A percentile compares a stretch with the other conserved stretches of the same genome.
These are phyloP conservation scores for Micronycteris hirsuta DNA, from an alignment of 2,113 vertebrate genomes.

Conservation along the genomic window DNA sequence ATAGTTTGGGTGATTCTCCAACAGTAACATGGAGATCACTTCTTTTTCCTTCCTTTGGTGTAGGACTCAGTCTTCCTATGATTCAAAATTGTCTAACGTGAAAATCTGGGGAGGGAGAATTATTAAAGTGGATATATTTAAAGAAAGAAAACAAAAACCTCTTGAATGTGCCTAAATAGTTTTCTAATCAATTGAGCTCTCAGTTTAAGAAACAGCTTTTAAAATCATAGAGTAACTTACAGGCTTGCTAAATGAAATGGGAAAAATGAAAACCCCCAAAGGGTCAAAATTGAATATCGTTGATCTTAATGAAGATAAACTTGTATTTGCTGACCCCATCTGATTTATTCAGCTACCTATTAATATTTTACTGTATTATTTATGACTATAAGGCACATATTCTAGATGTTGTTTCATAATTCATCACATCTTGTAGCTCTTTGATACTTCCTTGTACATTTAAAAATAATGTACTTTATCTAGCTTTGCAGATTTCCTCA, in stretches of 20 bases:
- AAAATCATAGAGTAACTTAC: background rate
- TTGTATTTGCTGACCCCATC: background rate
- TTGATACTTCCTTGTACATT: background rate
- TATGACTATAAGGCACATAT: background rate
- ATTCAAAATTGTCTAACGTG: background rate
- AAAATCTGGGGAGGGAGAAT: background rate
- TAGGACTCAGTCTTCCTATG: background rate
- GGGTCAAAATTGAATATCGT: background rate
- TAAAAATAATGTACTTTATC: background rate
- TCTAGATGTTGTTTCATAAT: background rate
- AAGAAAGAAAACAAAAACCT: background rate
- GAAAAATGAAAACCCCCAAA: background rate
- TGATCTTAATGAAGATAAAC: background rate
- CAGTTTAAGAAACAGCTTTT: background rate
- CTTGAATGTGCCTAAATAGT: background rate
- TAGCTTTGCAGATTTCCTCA: background rate
- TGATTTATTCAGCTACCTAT: background rate
- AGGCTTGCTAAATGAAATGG: background rate
- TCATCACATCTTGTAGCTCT: background rate
- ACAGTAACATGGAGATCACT: background rate
- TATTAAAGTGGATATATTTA: background rate
- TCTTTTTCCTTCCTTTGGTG: background rate
- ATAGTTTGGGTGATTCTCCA: background rate
- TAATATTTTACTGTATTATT: background rate
- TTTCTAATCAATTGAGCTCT: background rate